phyloP scores from a whole-genome alignment of 2,113 vertebrate genomes.

The Herpetotheres cachinnans region DNA sequence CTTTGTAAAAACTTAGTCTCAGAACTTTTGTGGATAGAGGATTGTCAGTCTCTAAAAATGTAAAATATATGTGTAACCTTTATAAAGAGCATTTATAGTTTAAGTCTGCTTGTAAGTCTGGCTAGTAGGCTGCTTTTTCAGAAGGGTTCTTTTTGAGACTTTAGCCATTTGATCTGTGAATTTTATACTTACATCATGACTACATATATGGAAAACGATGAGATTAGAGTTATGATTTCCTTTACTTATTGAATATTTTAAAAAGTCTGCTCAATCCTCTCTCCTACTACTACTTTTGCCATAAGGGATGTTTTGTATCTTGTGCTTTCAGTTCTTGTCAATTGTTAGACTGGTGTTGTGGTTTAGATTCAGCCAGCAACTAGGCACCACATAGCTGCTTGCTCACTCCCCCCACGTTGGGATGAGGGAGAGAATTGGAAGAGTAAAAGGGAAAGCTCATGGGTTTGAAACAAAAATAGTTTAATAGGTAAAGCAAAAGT shows the following conservation, averaged over 20 bases:
- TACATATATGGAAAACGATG: neutral
- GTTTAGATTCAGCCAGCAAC: too few species aligned
- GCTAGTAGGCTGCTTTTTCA: neutral
- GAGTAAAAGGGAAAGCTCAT: too few species aligned
- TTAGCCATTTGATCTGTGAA: neutral
- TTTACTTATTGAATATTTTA: neutral
- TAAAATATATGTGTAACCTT: neutral
- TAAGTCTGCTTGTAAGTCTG: neutral
- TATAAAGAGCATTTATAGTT: neutral
- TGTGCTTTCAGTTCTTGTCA: neutral
- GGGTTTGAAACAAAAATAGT: too few species aligned
- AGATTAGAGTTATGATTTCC: neutral
- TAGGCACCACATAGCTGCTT: too few species aligned
- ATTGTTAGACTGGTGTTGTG: neutral
- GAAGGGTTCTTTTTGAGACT: neutral
- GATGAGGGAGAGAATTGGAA: too few species aligned
- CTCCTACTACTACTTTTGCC: neutral
- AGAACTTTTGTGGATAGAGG: neutral
- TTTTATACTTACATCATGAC: neutral
- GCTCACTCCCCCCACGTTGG: too few species aligned
- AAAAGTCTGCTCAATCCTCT: neutral
- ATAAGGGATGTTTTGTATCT: neutral
- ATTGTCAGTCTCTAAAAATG: neutral
- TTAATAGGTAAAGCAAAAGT: too few species aligned
- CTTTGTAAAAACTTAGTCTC: neutral